A percentile compares a stretch with the other conserved stretches of the same genome.
Conservation (phyloP, 92 coral and sea anemone species). For the Palythoa caribaeorum region DNA sequence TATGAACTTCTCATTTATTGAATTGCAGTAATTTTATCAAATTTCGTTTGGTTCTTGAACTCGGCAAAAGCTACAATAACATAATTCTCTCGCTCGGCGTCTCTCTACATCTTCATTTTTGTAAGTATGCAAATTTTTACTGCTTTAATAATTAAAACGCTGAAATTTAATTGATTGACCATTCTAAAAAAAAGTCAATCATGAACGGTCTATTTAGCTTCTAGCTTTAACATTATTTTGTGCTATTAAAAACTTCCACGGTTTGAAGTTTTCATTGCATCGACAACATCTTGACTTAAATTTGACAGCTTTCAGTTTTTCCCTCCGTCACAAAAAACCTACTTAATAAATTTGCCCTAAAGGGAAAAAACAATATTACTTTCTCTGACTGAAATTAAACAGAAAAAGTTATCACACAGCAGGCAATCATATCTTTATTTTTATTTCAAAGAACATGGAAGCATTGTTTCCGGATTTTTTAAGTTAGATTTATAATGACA, state of each 20-base stretch:
- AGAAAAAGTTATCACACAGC: constrained; percentile 10
- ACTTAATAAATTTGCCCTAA: neutral
- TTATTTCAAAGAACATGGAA: neutral
- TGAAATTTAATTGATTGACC: constrained; percentile 18
- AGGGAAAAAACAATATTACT: neutral
- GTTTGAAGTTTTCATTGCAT: neutral
- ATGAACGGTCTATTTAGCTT: neutral
- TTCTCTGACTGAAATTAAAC: neutral
- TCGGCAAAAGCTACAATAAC: no score
- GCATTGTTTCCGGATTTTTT: neutral
- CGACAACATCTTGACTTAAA: neutral
- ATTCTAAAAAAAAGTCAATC: neutral
- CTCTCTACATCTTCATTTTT: neutral
- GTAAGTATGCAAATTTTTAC: constrained; percentile 41
- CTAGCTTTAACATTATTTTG: neutral
- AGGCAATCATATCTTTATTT: neutral
- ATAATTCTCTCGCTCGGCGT: neutral
- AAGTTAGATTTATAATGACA: neutral
- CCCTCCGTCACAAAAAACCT: neutral
- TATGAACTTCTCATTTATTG: neutral
- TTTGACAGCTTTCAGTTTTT: neutral
- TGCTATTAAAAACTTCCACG: neutral
- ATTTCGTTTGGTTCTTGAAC: no score
- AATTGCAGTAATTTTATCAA: neutral
- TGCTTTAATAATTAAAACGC: constrained; percentile 23